Conservation (phyloP, 2,888 invertebrate genomes). For the Theristus sp. region DNA sequence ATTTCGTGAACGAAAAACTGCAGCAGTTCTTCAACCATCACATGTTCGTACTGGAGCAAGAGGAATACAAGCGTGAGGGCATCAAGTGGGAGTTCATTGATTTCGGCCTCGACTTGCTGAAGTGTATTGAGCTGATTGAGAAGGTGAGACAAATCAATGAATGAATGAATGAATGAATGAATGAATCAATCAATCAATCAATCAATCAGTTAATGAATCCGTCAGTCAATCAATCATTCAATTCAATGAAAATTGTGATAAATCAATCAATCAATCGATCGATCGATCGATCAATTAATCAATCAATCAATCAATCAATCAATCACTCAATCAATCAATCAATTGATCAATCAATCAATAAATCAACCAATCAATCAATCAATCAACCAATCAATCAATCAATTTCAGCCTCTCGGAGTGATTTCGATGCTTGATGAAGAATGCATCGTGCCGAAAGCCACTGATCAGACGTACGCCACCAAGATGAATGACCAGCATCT, state of each 20-base stretch:
- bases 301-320: too few relatives aligned
- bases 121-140: slow-evolving; percentile 86
- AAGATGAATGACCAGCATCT: slow-evolving; percentile 28
- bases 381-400: too few relatives aligned
- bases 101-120: slow-evolving; percentile 88
- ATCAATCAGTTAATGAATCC: too few relatives aligned
- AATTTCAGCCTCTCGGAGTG: slow-evolving; percentile 26
- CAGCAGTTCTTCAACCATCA: slow-evolving; percentile 41
- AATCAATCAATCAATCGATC: too few relatives aligned
- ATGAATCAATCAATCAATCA: background rate
- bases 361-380: too few relatives aligned
- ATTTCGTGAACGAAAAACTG: slow-evolving; percentile 38
- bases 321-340: too few relatives aligned
- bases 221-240: too few relatives aligned
- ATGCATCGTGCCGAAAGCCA: slow-evolving; percentile 30
- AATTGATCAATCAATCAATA: too few relatives aligned
- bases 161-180: background rate
- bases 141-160: slow-evolving; percentile 45
- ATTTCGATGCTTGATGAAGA: slow-evolving; percentile 30
- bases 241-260: too few relatives aligned
- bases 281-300: too few relatives aligned
- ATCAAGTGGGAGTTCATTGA: slow-evolving; percentile 90
- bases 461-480: slow-evolving; percentile 25
- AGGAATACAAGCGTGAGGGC: slow-evolving; percentile 48
- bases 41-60: slow-evolving; percentile 40